Percentiles rank a stretch among this genome's conserved stretches.
These are phyloP conservation scores for Drosophila mulleri DNA, from an alignment of 2,888 invertebrate species.

Conservation along the genomic window DNA sequence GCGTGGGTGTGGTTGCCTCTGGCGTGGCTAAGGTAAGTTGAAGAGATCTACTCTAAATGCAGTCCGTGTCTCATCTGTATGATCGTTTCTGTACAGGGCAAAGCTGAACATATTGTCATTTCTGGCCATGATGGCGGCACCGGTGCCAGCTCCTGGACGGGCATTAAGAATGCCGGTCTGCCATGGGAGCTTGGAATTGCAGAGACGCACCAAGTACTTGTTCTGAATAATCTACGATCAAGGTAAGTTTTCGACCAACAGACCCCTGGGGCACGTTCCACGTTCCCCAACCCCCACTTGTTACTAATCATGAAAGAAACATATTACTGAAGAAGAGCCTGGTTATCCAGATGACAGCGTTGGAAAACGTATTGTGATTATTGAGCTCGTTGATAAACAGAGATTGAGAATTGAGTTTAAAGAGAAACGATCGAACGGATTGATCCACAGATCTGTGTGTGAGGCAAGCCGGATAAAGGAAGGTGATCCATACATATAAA, in stretches of 20 bases:
- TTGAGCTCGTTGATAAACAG: constrained; percentile 35
- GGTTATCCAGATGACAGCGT: constrained; percentile 85
- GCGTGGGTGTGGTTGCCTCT: constrained; percentile 99
- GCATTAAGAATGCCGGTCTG: constrained; percentile 98
- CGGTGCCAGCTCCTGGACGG: constrained; percentile 99
- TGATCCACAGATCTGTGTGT: constrained; percentile 20
- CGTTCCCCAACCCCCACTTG: constrained; percentile 59
- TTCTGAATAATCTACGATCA: constrained; percentile 95
- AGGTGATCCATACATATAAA: constrained; percentile 24
- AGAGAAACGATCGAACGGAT: constrained; percentile 26
- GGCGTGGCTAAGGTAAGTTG: constrained; percentile 95
- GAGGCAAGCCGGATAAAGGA: constrained; percentile 22
- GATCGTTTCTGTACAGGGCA: constrained; percentile 88
- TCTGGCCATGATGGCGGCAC: constrained; percentile 99
- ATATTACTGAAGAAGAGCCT: constrained; percentile 83
- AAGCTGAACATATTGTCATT: constrained; percentile 99
- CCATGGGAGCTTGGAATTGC: constrained; percentile 99
- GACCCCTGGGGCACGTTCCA: constrained; percentile 55
- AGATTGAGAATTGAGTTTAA: constrained; percentile 31
- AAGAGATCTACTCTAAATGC: too few relatives aligned
- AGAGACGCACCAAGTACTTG: constrained; percentile 98
- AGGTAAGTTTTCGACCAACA: constrained; percentile 83
- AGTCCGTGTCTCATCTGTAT: not conserved
- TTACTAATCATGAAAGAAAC: constrained; percentile 83
- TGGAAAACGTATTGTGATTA: constrained; percentile 68